Conservation (phyloP, 2,888 invertebrate species). For the Tipula confusa region DNA sequence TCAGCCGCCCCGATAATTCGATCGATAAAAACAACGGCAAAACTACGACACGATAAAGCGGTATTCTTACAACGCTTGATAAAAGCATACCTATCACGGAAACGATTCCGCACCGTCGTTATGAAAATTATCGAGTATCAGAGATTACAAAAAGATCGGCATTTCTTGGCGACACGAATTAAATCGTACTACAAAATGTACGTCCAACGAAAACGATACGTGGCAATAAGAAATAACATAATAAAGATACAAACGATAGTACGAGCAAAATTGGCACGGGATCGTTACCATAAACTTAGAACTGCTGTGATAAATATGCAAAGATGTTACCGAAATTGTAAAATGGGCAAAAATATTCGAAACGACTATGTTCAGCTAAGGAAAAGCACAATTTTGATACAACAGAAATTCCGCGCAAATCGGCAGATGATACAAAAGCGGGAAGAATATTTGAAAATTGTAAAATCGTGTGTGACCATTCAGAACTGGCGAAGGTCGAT, state of each 20-base stretch:
- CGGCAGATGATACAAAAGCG: constrained; percentile 41
- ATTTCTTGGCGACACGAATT: constrained; percentile 40
- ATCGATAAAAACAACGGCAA: constrained; percentile 36
- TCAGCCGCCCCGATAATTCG: constrained; percentile 39
- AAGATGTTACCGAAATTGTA: constrained; percentile 37
- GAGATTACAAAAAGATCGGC: constrained; percentile 35
- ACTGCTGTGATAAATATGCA: constrained; percentile 40
- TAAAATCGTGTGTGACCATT: constrained; percentile 39
- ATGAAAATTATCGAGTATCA: constrained; percentile 35
- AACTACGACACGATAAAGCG: constrained; percentile 39
- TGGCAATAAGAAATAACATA: constrained; percentile 40
- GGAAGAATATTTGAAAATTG: constrained; percentile 37
- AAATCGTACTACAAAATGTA: constrained; percentile 46
- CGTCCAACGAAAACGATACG: constrained; percentile 40
- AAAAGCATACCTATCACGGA: constrained; percentile 45
- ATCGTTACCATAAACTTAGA: constrained; percentile 38
- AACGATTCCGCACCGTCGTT: constrained; percentile 46
- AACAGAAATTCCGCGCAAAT: constrained; percentile 43
- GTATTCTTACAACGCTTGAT: constrained; percentile 37
- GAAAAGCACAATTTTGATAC: constrained; percentile 37
- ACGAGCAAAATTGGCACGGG: constrained; percentile 41
- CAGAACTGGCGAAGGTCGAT: constrained; percentile 26
- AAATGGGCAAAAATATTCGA: constrained; percentile 39
- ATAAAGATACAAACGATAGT: constrained; percentile 49
- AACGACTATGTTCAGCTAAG: constrained; percentile 38